Evolutionary conservation across 2,888 invertebrate genomes (phyloP), one percentile per base, ranked within the genome.

Genomic region (Cylindroiulus punctatus): DNA sequence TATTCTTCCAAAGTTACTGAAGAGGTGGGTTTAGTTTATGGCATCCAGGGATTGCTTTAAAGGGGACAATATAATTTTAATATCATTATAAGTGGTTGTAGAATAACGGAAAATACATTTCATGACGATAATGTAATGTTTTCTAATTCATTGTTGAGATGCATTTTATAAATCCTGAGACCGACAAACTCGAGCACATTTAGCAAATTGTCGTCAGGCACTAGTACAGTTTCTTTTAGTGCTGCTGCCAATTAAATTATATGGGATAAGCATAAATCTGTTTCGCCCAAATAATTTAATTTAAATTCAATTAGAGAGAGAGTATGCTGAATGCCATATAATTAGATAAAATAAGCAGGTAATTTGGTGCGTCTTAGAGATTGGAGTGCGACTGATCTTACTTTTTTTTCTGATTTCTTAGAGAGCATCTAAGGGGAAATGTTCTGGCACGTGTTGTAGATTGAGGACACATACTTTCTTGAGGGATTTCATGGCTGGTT

Each of bases 201-300:
- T 26, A 26, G 65, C 4, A 65, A 65, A 26, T 26, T 65, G 65
- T 65, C 65, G 65, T 65, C 10, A 26, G 26, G 10, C n/a, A 26
- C 26, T 12, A 65, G 12, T 26, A 26, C 26, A 12, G 22, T 26
- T 65, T 65, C 65, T 26, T 26, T 26, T 26, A 1, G 26, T 65
- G 65, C 65, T 65, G 12, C 65, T 22, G 65, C 26, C n/a, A 65
- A 65, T 65, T 65, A 26, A 65, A 65, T 65, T 26, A 65, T 65
- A 26, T 8, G 7, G n/a, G 65, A 22, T 65, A 10, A 1, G 65
- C 26, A 57, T 19, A 65, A 65, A 26, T 65, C 26, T 65, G 57
- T 22, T 22, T 22, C 57, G 22, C 22, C 57, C 65, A 0, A 26
- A 26, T 65, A 65, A 65, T 65, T 65, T 26, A 65, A 65, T 65